These are phyloP conservation scores for Synanthedon tipuliformis DNA, from an alignment of 2,888 invertebrate species.

Conservation along the genomic window DNA sequence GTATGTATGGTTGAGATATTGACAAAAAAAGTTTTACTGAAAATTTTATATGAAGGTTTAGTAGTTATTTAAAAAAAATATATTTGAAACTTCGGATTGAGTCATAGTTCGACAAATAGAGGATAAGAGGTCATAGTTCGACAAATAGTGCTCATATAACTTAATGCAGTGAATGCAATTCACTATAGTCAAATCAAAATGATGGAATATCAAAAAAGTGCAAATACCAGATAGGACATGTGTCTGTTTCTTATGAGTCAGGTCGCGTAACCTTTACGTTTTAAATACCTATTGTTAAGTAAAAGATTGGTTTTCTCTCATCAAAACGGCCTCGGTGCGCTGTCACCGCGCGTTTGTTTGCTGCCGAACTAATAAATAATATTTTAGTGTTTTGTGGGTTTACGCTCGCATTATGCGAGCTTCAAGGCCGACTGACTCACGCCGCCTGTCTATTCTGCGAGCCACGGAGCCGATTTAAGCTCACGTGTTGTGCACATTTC, in stretches of 20 bases:
- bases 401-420: slow-evolving; percentile 27
- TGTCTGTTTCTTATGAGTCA: not conserved
- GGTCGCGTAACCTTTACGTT: not conserved
- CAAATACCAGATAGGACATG: not conserved
- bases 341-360: slow-evolving; percentile 27
- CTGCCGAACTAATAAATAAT: slow-evolving; percentile 50
- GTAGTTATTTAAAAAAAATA: too few species aligned
- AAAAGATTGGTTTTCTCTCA: not conserved
- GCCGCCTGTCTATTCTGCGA: slow-evolving; percentile 34
- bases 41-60: too few species aligned
- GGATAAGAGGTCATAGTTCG: too few species aligned
- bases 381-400: slow-evolving; percentile 47
- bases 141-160: too few species aligned
- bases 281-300: not conserved
- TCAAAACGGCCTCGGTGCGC: slow-evolving; percentile 27
- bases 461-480: slow-evolving; percentile 40
- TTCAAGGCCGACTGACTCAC: slow-evolving; percentile 63
- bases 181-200: too few species aligned
- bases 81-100: too few species aligned
- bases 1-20: too few species aligned
- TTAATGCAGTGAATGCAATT: not conserved
- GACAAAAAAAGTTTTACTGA: too few species aligned
- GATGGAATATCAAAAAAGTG: too few species aligned
- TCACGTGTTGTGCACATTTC: slow-evolving; percentile 5
- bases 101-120: too few species aligned